These are phyloP conservation scores for Euproctis similis DNA, from an alignment of 2,888 invertebrate genomes.

Conservation along the genomic window DNA sequence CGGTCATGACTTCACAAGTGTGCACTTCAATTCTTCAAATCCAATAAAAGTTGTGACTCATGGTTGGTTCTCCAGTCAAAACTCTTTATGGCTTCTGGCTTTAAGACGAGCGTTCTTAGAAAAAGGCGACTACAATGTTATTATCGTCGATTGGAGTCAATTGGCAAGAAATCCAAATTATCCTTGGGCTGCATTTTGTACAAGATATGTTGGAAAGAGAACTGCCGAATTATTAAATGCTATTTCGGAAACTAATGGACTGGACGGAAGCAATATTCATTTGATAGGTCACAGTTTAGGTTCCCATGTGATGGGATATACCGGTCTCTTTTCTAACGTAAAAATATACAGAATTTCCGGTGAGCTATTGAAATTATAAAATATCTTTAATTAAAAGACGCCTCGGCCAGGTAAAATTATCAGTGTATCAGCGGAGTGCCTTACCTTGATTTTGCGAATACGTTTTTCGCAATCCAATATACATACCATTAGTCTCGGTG, in stretches of 20 bases:
- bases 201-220: slow-evolving; percentile 57
- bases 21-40: slow-evolving; percentile 53
- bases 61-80: slow-evolving; percentile 66
- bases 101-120: slow-evolving; percentile 60
- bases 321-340: slow-evolving; percentile 61
- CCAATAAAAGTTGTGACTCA: slow-evolving; percentile 70
- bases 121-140: slow-evolving; percentile 63
- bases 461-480: no score
- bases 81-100: slow-evolving; percentile 44
- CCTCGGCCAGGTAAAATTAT: no score
- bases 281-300: slow-evolving; percentile 76
- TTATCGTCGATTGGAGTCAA: slow-evolving; percentile 66
- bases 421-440: no score
- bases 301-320: slow-evolving; percentile 77
- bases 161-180: slow-evolving; percentile 52
- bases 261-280: slow-evolving; percentile 40
- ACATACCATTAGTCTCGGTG: no score
- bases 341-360: slow-evolving; percentile 77
- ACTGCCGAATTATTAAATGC: slow-evolving; percentile 42
- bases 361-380: slow-evolving; percentile 25
- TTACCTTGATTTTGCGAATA: no score
- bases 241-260: slow-evolving; percentile 28
- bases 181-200: slow-evolving; percentile 55
- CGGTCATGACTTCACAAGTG: slow-evolving; percentile 31
- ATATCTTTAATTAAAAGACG: no score